Conservation (phyloP, 2,113 vertebrate genomes). For the Podarcis muralis region DNA sequence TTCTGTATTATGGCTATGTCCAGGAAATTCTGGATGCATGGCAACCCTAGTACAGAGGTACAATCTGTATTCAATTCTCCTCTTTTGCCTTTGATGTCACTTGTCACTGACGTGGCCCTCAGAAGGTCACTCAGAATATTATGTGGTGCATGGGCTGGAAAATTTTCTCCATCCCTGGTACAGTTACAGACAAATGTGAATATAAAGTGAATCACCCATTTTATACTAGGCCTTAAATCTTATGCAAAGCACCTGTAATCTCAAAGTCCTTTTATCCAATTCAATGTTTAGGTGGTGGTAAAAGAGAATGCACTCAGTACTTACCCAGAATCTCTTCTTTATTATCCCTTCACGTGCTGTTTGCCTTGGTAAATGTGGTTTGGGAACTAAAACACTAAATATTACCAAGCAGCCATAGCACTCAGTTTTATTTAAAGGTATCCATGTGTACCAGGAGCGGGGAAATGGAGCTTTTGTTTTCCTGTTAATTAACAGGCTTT, state of each 20-base stretch:
- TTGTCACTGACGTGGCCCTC: too few relatives aligned
- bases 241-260: background rate
- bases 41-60: too few relatives aligned
- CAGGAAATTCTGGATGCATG: too few relatives aligned
- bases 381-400: background rate
- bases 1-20: too few relatives aligned
- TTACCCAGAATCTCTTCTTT: background rate
- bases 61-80: too few relatives aligned
- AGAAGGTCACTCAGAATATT: too few relatives aligned
- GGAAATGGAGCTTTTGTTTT: background rate
- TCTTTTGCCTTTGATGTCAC: too few relatives aligned
- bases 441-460: background rate
- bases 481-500: constrained; percentile 26
- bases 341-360: background rate
- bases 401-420: background rate
- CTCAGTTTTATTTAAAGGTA: background rate
- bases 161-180: too few relatives aligned
- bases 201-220: background rate
- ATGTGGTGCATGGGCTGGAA: too few relatives aligned
- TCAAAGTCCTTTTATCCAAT: background rate
- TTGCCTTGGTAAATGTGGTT: background rate
- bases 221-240: background rate
- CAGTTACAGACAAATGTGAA: too few relatives aligned
- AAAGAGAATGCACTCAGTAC: background rate
- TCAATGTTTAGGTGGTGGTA: background rate